phyloP scores from a whole-genome alignment of 2,797 vertebrate species.

The Gallinago stenura region DNA sequence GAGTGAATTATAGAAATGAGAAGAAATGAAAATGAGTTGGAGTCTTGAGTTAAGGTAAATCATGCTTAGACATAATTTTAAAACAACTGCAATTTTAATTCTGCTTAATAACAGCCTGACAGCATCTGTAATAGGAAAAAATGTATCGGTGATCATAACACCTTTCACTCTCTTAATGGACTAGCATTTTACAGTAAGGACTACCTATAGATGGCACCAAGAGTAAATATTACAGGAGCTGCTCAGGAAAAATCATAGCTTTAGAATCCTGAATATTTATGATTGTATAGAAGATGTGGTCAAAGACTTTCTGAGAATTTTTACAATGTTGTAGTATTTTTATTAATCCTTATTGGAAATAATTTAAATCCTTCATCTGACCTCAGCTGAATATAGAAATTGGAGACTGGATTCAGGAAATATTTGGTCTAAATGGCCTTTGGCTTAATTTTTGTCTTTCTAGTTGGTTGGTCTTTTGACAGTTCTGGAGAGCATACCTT shows the following conservation, averaged over 20 bases:
- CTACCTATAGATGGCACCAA: constrained; percentile 50
- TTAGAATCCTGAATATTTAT: not conserved
- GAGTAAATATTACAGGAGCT: not conserved
- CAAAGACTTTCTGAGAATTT: not conserved
- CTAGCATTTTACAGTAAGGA: not conserved
- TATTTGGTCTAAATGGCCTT: not conserved
- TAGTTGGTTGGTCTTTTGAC: not conserved
- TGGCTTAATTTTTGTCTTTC: not conserved
- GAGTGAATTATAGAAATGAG: not conserved
- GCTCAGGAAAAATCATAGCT: not conserved
- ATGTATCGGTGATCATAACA: not conserved
- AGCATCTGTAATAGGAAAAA: not conserved
- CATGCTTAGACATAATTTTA: not conserved
- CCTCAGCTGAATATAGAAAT: not conserved
- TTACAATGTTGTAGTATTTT: not conserved
- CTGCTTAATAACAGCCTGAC: not conserved
- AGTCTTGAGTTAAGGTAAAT: not conserved
- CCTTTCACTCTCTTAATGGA: not conserved
- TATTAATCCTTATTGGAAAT: not conserved
- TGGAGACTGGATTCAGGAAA: not conserved
- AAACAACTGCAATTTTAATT: not conserved
- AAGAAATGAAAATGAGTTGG: not conserved
- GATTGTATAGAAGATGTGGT: not conserved
- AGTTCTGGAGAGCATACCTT: not conserved
- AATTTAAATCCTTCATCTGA: not conserved